Evolutionary conservation across 2,888 invertebrate genomes (phyloP), one percentile per base, ranked within the genome.

Genomic region (Mimas tiliae): DNA sequence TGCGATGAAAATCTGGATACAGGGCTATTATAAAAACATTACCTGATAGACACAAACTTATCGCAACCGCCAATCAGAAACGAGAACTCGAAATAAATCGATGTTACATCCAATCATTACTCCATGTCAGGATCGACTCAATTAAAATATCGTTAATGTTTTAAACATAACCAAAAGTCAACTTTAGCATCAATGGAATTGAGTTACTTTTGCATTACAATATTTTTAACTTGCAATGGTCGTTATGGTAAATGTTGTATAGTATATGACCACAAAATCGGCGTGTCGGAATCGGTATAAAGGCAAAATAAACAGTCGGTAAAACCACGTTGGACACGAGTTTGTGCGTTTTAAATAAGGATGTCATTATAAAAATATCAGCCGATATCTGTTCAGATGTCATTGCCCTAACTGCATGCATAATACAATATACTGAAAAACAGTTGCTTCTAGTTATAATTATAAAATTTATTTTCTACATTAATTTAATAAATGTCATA

Each of bases 41-140:
- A 91, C 85, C 83, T 81, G 89, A 90, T 91, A 91, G 88, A 87
- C 83, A 88, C 85, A 88, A 90, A 90, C 86, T 92, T 93, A 93
- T 93, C 93, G 83, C 86, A 79, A 88, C 91, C 92, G 87, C 93
- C 93, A 93, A 93, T 93, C 93, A 93, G 85, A 90, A 89, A 90
- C 88, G 89, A 91, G 93, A 93, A 93, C 88, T 92, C 88, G 79
- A 91, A 93, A 93, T 92, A 93, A 93, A 93, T 93, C 93, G 92
- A 90, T 89, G 91, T 91, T 88, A 89, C 93, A 88, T 93, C 93
- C 93, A 93, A 93, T 93, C 93, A 93, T 93, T 93, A 93, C 88
- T 93, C 92, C 77, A 91, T 87, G 93, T 93, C 93, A 90, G 89
- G 90, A 89, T 91, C 90, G 86, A 92, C 92, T 93, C 93, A 93